Evolutionary conservation across 2,797 vertebrate genomes (phyloP), one percentile per base, ranked within the genome.

Genomic region (Fistularia commersonii): DNA sequence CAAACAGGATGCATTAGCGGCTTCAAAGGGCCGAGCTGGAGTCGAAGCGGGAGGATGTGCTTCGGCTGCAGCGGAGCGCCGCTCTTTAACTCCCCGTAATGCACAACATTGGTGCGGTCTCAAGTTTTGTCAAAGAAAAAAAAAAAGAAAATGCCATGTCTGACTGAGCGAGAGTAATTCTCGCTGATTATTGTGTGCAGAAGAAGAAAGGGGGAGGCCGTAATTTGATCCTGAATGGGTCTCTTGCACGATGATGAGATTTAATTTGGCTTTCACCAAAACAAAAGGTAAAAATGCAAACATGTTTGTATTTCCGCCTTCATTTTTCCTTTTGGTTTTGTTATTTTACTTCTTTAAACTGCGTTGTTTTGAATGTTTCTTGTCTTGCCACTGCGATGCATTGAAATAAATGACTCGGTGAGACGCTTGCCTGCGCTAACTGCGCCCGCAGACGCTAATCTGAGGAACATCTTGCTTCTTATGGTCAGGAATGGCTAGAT

Each of bases 1-100:
- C 78, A 81, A 69, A 85, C 69, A 80, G 77, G 81, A 88, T 82
- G 72, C 70, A 81, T 76, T 72, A 62, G 74, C 57, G 70, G 77
- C 76, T 62, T 62, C 64, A 57, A 87, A 90, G 87, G 87, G 59
- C 57, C 65, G 64, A 72, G 69, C 77, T 83, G 59, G 79, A 71
- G 57, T 63, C 2, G 23, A 32, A 46, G 70, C 60, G 62, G 53
- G 44, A 53, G 72, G 74, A 72, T 67, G 60, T 58, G 54, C 75
- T 78, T 74, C 64, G 51, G 55, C 61, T 45, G 41, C 59, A 61
- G 64, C 61, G 74, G 61, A 75, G 65, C 79, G 57, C 35, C 9
- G 11, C 53, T 39, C 54, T 51, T 69, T 69, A 67, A 54, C 49
- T 67, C 47, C 64, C 41, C 11, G 6, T 34, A 23, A 48, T 31